These are phyloP conservation scores for Serinus canaria DNA, from an alignment of 2,113 vertebrate genomes.

Conservation along the genomic window DNA sequence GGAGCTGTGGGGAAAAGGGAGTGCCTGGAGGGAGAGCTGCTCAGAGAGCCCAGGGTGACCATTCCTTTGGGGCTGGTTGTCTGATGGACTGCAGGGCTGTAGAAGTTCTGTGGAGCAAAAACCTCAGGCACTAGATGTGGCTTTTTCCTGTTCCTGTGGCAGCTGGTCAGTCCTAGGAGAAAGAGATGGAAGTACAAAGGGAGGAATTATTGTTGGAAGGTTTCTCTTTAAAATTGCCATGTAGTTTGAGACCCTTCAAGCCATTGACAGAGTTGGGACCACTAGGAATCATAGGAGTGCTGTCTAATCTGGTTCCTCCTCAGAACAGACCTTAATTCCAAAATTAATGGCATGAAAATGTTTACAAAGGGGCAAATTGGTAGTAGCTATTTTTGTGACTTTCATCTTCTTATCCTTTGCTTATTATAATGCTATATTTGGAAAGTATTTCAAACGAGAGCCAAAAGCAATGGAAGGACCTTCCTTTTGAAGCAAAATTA, in stretches of 20 bases:
- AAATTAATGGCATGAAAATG: not conserved
- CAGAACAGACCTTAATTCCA: not conserved
- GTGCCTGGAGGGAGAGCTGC: not conserved
- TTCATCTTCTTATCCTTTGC: not conserved
- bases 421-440: not conserved
- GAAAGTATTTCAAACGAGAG: not conserved
- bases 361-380: not conserved
- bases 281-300: not conserved
- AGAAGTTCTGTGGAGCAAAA: not conserved
- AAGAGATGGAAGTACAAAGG: not conserved
- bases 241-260: not conserved
- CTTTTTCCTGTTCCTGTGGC: not conserved
- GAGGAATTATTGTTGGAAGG: not conserved
- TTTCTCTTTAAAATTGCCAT: not conserved
- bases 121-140: not conserved
- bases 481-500: slow-evolving; percentile 13
- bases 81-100: not conserved
- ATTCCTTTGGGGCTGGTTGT: not conserved
- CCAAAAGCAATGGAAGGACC: not conserved
- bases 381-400: not conserved
- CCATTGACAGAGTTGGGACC: not conserved
- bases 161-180: not conserved
- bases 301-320: not conserved
- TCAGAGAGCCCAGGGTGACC: not conserved
- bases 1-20: not conserved